phyloP scores from a whole-genome alignment of 1,140 invertebrate species.

The Penaeus chinensis region DNA sequence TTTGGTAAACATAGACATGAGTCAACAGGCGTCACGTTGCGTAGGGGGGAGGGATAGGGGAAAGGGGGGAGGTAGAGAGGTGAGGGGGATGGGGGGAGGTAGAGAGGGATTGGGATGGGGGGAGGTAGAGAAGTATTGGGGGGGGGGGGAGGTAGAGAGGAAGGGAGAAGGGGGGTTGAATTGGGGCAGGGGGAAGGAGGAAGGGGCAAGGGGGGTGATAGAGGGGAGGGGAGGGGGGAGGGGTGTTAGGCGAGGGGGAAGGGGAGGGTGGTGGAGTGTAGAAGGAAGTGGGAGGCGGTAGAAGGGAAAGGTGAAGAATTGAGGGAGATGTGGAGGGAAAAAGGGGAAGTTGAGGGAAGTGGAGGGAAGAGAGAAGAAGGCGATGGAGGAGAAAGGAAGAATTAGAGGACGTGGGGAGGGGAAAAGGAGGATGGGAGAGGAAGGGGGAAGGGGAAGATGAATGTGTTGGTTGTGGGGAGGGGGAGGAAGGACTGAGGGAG shows the following conservation, averaged over 20 bases:
- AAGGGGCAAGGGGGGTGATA: too few species aligned
- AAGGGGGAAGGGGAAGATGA: neutral
- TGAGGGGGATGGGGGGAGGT: neutral
- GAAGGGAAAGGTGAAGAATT: too few species aligned
- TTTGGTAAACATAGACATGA: too few species aligned
- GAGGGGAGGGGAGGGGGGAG: neutral
- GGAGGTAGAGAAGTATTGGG: too few species aligned
- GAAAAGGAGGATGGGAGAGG: neutral
- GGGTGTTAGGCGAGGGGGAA: too few species aligned
- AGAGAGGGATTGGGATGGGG: neutral
- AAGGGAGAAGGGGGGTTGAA: neutral
- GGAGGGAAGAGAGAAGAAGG: neutral
- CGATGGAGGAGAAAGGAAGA: neutral
- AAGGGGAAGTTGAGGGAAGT: too few species aligned
- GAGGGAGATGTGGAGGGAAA: neutral
- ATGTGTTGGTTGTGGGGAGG: neutral
- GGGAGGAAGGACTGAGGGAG: neutral
- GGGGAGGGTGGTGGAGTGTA: neutral
- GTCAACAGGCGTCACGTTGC: neutral
- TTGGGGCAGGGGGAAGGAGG: too few species aligned
- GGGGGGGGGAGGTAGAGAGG: neutral
- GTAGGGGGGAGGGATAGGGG: neutral
- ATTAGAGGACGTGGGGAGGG: too few species aligned
- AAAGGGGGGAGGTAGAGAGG: neutral
- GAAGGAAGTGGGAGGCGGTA: neutral